Evolutionary conservation across 1,140 invertebrate species (phyloP), one percentile per base, ranked within the genome.

Genomic region (Galleria mellonella): DNA sequence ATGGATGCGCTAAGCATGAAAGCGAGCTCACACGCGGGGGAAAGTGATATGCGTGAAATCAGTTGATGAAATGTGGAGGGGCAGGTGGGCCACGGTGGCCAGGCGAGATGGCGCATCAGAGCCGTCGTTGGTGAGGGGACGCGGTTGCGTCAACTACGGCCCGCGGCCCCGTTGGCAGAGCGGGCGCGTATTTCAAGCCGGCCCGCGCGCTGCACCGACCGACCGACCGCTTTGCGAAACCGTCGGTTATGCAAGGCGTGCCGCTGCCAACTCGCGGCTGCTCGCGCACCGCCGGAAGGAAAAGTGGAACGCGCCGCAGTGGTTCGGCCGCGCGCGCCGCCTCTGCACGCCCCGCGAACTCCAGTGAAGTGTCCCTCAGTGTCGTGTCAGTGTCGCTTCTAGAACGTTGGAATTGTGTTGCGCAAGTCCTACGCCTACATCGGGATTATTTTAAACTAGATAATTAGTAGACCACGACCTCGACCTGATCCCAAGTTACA

Each of bases 301-400:
- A 84, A 84, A 84, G 81, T 84, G 77, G 81, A 84, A 82, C 81
- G 75, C 65, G 73, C 47, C 75, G 77, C 81, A 84, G 81, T 82
- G 77, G 66, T 69, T 53, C 58, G 64, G 67, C 72, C 75, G 77
- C 75, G 67, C 75, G 79, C 79, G 73, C 61, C 75, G 71, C 56
- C 65, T 69, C 62, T 72, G 49, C 77, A 84, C 81, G 77, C 63
- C 51, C 51, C 65, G 63, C 58, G 58, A 43, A 45, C 65, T 60
- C 55, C 69, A 72, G 77, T 78, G 73, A 67, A 77, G 79, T 83
- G 79, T 60, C 65, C 58, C 42, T 50, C 51, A 75, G 75, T 84
- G 76, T 72, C 70, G 77, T 79, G 75, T 65, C 62, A 73, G 79
- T 83, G 78, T 72, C 74, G 77, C 73, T 79, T 82, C 67, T 79